Evolutionary conservation across 2,113 vertebrate genomes (phyloP), one percentile per base, ranked within the genome.

Genomic region (Anser brachyrhynchus): DNA sequence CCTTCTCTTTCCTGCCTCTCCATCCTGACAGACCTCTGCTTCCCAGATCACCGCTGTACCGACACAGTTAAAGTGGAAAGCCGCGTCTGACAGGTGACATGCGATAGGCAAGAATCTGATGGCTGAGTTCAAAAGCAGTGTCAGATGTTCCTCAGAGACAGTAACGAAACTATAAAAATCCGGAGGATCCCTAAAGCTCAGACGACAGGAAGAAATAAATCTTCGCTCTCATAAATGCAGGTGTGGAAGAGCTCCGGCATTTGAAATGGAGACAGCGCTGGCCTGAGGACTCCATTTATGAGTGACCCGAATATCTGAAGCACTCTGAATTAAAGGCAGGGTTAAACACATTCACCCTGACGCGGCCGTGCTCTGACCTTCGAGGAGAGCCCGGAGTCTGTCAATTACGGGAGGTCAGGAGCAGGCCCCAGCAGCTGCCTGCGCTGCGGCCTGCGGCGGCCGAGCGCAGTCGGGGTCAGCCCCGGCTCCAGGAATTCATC

Each of bases 371-470:
- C 41, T 87, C 58, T 41, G 77, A 37, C 62, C 73, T 31, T 39
- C 3, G 35, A 16, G 31, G 52, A 59, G 8, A 57, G 20, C 61
- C 16, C 1, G 0, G 35, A 17, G 28, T 33, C 58, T 51, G 13
- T 16, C 41, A 54, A 62, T 4, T 4, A 26, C 28, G 5, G 29
- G 19, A n/a, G 79, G 65, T 43, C 39, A 81, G 59, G 37, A 81
- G 20, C 33, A 22, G 41, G 55, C 71, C 39, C 72, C 14, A 1
- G 52, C 57, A 23, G 57, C 57, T n/a, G 70, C 51, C 64, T 59
- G 51, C 37, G 57, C 64, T 51, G 1, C 1, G 9, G 11, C 22
- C 73, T 9, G 44, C 3, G 2, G 41, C 0, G 0, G n/a, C 5
- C 1, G 9, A 25, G 28, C 3, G 1, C 44, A 26, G 35, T 3